phyloP scores from a whole-genome alignment of 23 tunicate genomes.

The Ciona savignyi region DNA sequence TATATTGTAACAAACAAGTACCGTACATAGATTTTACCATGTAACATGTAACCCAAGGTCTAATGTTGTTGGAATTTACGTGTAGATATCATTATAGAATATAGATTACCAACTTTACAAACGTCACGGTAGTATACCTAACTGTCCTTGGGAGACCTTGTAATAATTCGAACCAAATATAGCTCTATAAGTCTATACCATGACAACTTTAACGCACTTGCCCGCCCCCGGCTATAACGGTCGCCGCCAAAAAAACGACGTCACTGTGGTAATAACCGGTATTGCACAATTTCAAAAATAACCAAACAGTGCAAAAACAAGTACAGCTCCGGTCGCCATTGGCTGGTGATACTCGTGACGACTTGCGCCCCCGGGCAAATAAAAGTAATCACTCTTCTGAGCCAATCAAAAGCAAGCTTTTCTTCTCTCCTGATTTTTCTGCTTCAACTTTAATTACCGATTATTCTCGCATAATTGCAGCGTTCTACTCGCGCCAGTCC shows the following conservation, averaged over 20 bases:
- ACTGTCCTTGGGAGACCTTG: no score
- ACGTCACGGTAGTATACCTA: no score
- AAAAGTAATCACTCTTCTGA: background rate
- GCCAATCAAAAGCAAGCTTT: background rate
- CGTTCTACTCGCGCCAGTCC: background rate
- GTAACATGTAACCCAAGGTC: no score
- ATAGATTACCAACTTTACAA: no score
- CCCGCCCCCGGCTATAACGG: background rate
- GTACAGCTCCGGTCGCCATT: background rate
- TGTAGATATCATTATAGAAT: no score
- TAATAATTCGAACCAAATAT: no score
- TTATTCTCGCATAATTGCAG: background rate
- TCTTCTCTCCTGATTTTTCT: background rate
- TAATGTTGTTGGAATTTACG: no score
- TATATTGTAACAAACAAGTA: no score
- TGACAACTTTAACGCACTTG: no score
- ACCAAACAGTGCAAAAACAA: background rate
- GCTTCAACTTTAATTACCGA: background rate
- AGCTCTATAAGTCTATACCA: no score
- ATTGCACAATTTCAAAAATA: background rate
- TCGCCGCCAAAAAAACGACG: background rate
- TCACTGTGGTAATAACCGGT: background rate
- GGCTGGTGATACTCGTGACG: background rate
- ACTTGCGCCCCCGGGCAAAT: background rate
- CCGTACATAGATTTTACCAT: no score